Evolutionary conservation across 2,797 vertebrate species (phyloP).

Genomic region (Sebastes nivosus): DNA sequence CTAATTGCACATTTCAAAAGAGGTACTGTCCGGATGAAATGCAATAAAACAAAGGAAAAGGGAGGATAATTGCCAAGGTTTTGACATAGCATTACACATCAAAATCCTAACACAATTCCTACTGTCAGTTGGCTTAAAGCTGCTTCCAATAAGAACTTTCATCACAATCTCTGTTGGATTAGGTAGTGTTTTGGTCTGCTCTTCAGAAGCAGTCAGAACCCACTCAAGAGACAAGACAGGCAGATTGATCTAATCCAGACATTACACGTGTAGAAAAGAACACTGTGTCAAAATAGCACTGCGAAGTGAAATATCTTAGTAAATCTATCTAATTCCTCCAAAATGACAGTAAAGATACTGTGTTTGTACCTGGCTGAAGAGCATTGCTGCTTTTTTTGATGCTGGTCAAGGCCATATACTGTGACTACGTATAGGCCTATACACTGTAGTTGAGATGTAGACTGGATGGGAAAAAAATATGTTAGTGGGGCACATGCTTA

Average conservation of each 20-base stretch:
- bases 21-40: constrained; percentile 40
- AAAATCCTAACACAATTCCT: constrained; percentile 62
- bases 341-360: constrained; percentile 36
- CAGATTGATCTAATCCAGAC: constrained; percentile 66
- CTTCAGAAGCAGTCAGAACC: constrained; percentile 62
- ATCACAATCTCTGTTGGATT: constrained; percentile 58
- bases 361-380: not conserved
- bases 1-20: constrained; percentile 54
- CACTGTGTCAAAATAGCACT: constrained; percentile 64
- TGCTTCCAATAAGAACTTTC: constrained; percentile 75
- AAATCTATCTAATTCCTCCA: constrained; percentile 48
- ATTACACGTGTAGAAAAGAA: constrained; percentile 63
- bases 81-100: constrained; percentile 57
- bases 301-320: constrained; percentile 47
- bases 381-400: constrained; percentile 17
- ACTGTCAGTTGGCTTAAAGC: constrained; percentile 59
- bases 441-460: not conserved
- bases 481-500: not conserved
- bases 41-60: constrained; percentile 56
- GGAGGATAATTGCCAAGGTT: constrained; percentile 47
- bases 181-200: constrained; percentile 63
- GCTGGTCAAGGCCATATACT: constrained; percentile 11
- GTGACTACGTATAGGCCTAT: not conserved
- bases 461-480: not conserved
- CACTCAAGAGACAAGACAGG: constrained; percentile 51